Conservation (phyloP, 2,888 invertebrate species). For the Hydrotaea cyrtoneurina region DNA sequence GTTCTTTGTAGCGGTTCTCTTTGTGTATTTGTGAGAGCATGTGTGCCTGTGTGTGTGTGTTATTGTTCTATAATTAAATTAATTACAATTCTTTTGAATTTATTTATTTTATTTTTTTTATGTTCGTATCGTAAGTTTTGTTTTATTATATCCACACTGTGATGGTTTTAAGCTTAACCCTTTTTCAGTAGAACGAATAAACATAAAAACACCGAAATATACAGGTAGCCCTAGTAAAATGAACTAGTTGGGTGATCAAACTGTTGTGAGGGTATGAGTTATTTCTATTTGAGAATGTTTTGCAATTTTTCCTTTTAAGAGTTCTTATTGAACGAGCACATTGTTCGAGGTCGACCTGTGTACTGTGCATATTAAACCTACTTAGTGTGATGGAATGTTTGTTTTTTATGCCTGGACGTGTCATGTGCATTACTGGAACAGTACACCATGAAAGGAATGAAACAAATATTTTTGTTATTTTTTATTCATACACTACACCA, state of each 20-base stretch:
- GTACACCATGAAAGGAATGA: background rate
- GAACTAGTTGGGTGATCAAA: background rate
- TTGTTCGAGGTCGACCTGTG: background rate
- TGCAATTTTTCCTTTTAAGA: too few relatives aligned
- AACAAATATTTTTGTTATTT: background rate
- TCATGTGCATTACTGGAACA: conserved; percentile 43
- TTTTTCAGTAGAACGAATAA: conserved; percentile 19
- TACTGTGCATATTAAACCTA: background rate
- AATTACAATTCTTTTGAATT: conserved; percentile 56
- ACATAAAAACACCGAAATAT: background rate
- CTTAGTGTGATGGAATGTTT: conserved; percentile 22
- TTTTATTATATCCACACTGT: conserved; percentile 36
- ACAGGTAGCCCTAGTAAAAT: background rate
- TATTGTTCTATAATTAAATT: conserved; percentile 56
- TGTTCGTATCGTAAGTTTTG: background rate
- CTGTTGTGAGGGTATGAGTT: too few relatives aligned
- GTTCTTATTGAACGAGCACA: too few relatives aligned
- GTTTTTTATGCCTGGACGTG: conserved; percentile 20
- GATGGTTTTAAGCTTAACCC: conserved; percentile 50
- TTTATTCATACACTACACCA: background rate
- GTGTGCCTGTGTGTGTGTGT: conserved; percentile 3
- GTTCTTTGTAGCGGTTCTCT: background rate
- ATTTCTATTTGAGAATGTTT: background rate
- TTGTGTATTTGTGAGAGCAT: too few relatives aligned
- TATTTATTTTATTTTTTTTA: conserved; percentile 34